Evolutionary conservation across 2,797 vertebrate genomes (phyloP), one percentile per base, ranked within the genome.

Genomic region (Mionectes olivaceus): DNA sequence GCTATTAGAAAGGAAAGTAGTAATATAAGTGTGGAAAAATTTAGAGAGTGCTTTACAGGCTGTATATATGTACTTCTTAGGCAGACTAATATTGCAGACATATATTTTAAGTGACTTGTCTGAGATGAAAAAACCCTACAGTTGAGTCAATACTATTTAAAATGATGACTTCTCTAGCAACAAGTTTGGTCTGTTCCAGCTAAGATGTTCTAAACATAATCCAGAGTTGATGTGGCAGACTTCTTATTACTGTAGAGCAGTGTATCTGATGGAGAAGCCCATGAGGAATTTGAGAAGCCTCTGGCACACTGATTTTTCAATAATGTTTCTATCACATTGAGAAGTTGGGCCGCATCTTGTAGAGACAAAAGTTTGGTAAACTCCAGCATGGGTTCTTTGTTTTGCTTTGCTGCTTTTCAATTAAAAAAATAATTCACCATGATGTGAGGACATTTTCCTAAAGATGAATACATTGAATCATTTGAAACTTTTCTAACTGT

Each of bases 361-460:
- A 67, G 43, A 85, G 41, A 78, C 70, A 71, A 35, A 75, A 25
- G 13, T 13, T 93, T 67, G 56, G 71, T 49, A 73, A 87, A 77
- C 8, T 77, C 59, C 44, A 82, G 1, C 3, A 7, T 30, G 23
- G 17, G 25, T 55, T 79, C 39, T 82, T 78, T 33, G 22, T 41
- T 91, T 90, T 87, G 32, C 32, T 71, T 93, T 93, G 33, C 70
- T 74, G 60, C 19, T 89, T 85, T 91, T 88, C 46, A 65, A 33
- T 71, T 83, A 77, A 87, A 90, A 83, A 90, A 83, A 52, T 35
- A 73, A 79, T 75, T 3, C 1, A 33, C 41, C 1, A 3, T 6
- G 11, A 67, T 32, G 9, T 18, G n/a, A 68, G 59, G 35, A 43
- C 4, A 16, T 65, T 70, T 78, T 95, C 19, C 47, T 82, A 50